These are phyloP conservation scores for Turdus rufiventris DNA, from an alignment of 2,113 vertebrate species.

Conservation along the genomic window DNA sequence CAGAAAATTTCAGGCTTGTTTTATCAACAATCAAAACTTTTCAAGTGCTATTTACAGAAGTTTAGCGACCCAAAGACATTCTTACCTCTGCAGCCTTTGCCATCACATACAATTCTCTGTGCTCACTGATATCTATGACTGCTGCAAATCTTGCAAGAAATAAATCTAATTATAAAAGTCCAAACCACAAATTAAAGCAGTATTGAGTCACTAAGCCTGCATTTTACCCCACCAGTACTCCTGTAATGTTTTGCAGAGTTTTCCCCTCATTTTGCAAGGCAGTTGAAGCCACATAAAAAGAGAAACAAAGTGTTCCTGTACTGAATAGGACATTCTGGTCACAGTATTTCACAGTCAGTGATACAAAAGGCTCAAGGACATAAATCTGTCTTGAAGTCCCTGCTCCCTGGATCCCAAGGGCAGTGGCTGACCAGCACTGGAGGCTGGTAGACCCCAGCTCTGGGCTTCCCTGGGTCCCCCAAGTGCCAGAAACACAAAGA, in stretches of 20 bases:
- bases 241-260: neutral
- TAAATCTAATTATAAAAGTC: neutral
- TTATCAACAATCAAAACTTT: neutral
- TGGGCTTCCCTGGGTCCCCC: neutral
- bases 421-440: neutral
- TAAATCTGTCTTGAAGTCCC: neutral
- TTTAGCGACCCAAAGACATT: neutral
- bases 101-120: rapidly evolving
- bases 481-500: neutral
- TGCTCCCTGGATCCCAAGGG: neutral
- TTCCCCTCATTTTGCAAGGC: neutral
- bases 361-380: neutral
- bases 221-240: neutral
- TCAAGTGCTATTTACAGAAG: neutral
- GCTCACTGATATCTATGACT: neutral
- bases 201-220: neutral
- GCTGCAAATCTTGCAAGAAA: neutral
- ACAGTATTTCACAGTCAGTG: neutral
- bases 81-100: neutral
- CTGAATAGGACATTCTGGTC: neutral
- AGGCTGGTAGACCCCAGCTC: rapidly evolving
- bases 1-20: neutral
- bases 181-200: neutral
- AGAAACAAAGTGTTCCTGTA: neutral
- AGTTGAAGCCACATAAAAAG: neutral